phyloP scores from a whole-genome alignment of 2,113 vertebrate species.

The Callospermophilus lateralis region DNA sequence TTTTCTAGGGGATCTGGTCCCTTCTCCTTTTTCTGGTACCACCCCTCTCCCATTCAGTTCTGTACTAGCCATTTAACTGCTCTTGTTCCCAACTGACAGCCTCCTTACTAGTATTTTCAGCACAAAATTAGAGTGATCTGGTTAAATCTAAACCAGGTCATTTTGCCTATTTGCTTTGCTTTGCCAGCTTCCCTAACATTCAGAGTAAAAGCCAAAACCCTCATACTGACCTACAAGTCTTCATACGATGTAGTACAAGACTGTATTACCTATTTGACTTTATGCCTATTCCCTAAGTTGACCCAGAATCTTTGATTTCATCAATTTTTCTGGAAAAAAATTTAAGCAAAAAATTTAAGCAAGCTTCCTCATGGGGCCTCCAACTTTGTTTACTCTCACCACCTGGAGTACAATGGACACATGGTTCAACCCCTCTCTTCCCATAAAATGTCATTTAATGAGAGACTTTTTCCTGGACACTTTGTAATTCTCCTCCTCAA shows the following conservation, averaged over 20 bases:
- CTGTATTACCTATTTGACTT: background rate
- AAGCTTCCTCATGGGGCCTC: background rate
- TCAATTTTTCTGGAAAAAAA: background rate
- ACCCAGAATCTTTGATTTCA: no score
- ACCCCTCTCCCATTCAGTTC: background rate
- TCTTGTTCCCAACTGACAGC: background rate
- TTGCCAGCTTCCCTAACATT: background rate
- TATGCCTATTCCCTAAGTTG: background rate
- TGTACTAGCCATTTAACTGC: background rate
- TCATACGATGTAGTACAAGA: background rate
- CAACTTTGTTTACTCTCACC: background rate
- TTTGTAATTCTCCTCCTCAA: background rate
- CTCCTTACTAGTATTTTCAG: background rate
- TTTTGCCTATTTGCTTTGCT: background rate
- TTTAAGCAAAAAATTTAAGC: background rate
- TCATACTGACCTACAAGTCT: background rate
- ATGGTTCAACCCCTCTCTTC: background rate
- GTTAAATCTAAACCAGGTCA: background rate
- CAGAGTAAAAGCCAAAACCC: background rate
- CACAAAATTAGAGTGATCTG: background rate
- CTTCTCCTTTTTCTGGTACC: background rate
- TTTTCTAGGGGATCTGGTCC: rapidly evolving
- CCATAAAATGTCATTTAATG: background rate
- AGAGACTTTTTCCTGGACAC: background rate
- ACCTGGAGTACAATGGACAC: background rate